Evolutionary conservation across 2,888 invertebrate genomes (phyloP), one percentile per base, ranked within the genome.

Genomic region (Acronicta alni): DNA sequence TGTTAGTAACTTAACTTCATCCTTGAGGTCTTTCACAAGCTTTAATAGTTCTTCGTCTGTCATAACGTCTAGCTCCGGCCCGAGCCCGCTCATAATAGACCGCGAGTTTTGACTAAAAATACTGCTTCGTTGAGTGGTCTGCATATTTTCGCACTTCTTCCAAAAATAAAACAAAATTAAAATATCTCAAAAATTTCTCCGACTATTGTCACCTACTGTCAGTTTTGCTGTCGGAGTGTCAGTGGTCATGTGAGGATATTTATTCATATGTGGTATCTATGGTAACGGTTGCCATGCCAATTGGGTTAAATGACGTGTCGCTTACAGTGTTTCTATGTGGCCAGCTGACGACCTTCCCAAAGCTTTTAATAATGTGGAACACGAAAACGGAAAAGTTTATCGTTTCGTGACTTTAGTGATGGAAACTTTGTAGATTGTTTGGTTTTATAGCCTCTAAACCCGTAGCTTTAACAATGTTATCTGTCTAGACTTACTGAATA

Each of bases 21-120:
- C 77, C 58, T 88, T 93, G 2, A 91, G 57, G 0, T 89, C 88
- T 17, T 79, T 82, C 0, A 94, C 89, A 58, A 88, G 81, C 49
- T 85, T 89, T 5, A 89, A 72, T 0, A 94, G 75, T 51, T 93
- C 92, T 0, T 77, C 74, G 37, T 93, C 94, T 0, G 85, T 82
- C 0, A 93, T 18, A 47, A 90, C 88, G 0, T 89, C 90, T 0
- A 78, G 15, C 0, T 89, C 88, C 12, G 17, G 30, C 0, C 62
- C 71, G 17, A 47, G 39, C 9, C 87, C 86, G 44, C 89, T 89
- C 0, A 83, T 63, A 0, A 30, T 12, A 3, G 90, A 89, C 51
- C 87, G 81, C 0, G 89, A 90, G n/a, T 83, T 78, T 41, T 88
- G 88, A 43, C 91, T 91, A 0, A 79, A 47, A 1, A 46, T 2